These are phyloP conservation scores for Coreoperca whiteheadi DNA, from an alignment of 2,113 vertebrate species.

Conservation along the genomic window DNA sequence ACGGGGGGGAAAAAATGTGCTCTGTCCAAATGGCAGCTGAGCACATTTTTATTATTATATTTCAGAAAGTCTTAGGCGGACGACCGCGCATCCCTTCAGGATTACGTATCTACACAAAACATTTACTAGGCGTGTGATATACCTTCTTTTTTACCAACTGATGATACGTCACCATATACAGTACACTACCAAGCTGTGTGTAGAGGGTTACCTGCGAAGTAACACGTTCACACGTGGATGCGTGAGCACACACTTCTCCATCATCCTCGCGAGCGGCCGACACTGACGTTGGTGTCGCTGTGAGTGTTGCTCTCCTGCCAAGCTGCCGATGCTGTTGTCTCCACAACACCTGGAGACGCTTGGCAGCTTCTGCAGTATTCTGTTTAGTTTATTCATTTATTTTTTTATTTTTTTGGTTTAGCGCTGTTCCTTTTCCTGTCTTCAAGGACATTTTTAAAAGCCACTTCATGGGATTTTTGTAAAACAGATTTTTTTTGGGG, in stretches of 20 bases:
- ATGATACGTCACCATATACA: too few relatives aligned
- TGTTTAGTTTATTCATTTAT: not conserved
- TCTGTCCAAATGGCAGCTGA: too few relatives aligned
- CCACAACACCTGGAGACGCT: conserved; percentile 42
- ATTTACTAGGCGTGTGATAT: too few relatives aligned
- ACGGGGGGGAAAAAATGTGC: too few relatives aligned
- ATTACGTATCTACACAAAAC: too few relatives aligned
- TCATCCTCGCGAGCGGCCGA: not conserved
- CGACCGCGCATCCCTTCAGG: too few relatives aligned
- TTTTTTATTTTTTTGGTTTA: not conserved
- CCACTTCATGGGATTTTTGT: not conserved
- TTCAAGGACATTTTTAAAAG: conserved; percentile 1
- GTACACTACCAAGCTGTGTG: too few relatives aligned
- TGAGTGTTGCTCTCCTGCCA: conserved; percentile 17
- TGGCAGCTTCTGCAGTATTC: conserved; percentile 35
- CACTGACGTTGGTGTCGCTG: conserved; percentile 7
- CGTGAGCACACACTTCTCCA: not conserved
- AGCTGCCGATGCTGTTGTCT: conserved; percentile 6
- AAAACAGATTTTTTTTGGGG: not conserved
- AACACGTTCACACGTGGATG: not conserved
- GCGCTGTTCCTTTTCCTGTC: not conserved
- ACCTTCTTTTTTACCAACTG: too few relatives aligned
- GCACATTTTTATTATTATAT: too few relatives aligned
- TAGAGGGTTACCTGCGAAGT: not conserved
- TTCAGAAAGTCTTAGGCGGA: too few relatives aligned